Evolutionary conservation across 2,797 vertebrate species (phyloP).

Genomic region (Microhierax caerulescens): DNA sequence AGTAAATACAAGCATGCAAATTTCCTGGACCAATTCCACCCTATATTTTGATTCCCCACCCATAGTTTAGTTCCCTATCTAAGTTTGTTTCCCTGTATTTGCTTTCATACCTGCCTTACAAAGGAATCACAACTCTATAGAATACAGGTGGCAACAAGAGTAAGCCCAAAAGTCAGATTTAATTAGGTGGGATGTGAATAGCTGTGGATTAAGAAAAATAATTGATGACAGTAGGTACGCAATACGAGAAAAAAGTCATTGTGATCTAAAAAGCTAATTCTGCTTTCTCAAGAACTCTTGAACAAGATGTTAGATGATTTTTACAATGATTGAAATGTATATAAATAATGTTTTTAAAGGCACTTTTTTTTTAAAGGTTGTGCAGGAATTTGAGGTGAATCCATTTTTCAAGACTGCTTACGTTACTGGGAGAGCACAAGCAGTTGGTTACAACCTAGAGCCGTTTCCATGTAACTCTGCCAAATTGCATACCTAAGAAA

Average conservation of each 20-base stretch:
- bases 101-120: neutral
- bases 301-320: neutral
- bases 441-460: neutral
- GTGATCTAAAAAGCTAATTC: neutral
- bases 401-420: neutral
- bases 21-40: neutral
- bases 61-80: neutral
- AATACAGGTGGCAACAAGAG: neutral
- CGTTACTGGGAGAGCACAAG: neutral
- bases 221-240: neutral
- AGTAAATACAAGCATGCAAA: neutral
- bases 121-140: neutral
- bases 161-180: neutral
- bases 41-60: neutral
- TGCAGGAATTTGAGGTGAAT: neutral
- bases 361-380: neutral
- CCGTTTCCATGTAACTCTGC: neutral
- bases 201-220: neutral
- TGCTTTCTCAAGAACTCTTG: neutral
- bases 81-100: neutral
- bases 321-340: neutral
- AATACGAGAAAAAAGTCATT: neutral
- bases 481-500: neutral
- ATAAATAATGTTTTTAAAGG: neutral
- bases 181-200: neutral